phyloP scores from a whole-genome alignment of 92 coral and sea anemone species.

The Zoanthus gigantus region DNA sequence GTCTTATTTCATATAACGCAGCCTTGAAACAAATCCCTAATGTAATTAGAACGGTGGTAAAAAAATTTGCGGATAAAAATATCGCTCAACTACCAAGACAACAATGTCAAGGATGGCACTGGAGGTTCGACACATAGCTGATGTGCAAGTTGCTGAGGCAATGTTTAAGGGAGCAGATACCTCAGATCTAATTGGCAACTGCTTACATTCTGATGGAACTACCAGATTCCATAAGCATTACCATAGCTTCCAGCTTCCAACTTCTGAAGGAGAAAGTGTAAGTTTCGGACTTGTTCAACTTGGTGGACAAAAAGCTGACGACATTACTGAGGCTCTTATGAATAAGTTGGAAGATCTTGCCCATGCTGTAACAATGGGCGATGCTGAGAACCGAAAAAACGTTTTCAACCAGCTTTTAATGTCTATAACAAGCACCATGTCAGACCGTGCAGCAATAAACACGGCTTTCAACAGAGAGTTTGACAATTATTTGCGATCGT shows the following conservation, averaged over 20 bases:
- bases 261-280: background rate
- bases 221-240: slow-evolving; percentile 2
- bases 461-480: background rate
- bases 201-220: background rate
- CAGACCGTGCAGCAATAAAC: background rate
- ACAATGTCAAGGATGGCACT: slow-evolving; percentile 1
- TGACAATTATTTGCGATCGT: background rate
- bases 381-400: background rate
- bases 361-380: slow-evolving; percentile 1
- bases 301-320: background rate
- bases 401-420: background rate
- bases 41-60: background rate
- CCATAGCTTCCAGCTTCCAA: background rate
- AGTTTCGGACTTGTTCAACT: background rate
- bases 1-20: background rate
- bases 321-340: slow-evolving; percentile 3
- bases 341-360: background rate
- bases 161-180: background rate
- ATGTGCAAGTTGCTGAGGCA: background rate
- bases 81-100: background rate
- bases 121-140: background rate
- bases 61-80: background rate
- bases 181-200: slow-evolving; percentile 5
- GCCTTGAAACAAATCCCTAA: slow-evolving; percentile 7
- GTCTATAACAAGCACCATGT: background rate